These are phyloP conservation scores for Pharmacophagus antenor DNA, from an alignment of 2,888 invertebrate genomes.

Conservation along the genomic window DNA sequence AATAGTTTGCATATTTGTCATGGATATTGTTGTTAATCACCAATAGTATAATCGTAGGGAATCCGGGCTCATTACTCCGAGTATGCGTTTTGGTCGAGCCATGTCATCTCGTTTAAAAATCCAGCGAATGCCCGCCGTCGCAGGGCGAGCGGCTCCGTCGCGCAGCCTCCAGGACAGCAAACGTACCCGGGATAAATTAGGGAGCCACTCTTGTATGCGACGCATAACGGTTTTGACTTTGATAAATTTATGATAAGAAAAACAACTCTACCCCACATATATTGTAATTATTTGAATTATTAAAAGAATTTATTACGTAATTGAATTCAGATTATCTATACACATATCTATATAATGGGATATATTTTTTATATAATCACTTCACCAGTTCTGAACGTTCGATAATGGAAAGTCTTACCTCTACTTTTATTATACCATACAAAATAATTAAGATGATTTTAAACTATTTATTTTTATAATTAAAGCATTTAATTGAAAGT, in stretches of 20 bases:
- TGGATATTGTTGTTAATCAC: not conserved
- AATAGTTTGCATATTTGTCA: too few species aligned
- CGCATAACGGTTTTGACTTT: constrained; percentile 11
- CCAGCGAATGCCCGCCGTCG: constrained; percentile 43
- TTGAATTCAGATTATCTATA: not conserved
- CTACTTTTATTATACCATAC: too few species aligned
- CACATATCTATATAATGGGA: not conserved
- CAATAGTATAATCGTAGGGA: constrained; percentile 18
- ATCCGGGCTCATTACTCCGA: constrained; percentile 35
- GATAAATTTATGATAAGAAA: constrained; percentile 8
- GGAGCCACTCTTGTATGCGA: constrained; percentile 17
- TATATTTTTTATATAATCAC: not conserved
- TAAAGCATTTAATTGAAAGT: too few species aligned
- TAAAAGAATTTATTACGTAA: not conserved
- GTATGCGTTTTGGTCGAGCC: constrained; percentile 35
- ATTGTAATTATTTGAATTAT: not conserved
- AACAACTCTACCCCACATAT: not conserved
- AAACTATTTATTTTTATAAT: too few species aligned
- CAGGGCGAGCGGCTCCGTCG: constrained; percentile 40
- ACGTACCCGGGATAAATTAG: constrained; percentile 23
- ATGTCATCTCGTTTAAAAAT: constrained; percentile 51
- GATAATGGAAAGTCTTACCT: too few species aligned
- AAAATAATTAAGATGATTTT: too few species aligned
- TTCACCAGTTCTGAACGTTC: too few species aligned
- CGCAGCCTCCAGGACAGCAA: constrained; percentile 29